A percentile compares a stretch with the other conserved stretches of the same genome.
Evolutionary conservation across 1,140 invertebrate species (phyloP).

Genomic region (Rhynchophorus ferrugineus): DNA sequence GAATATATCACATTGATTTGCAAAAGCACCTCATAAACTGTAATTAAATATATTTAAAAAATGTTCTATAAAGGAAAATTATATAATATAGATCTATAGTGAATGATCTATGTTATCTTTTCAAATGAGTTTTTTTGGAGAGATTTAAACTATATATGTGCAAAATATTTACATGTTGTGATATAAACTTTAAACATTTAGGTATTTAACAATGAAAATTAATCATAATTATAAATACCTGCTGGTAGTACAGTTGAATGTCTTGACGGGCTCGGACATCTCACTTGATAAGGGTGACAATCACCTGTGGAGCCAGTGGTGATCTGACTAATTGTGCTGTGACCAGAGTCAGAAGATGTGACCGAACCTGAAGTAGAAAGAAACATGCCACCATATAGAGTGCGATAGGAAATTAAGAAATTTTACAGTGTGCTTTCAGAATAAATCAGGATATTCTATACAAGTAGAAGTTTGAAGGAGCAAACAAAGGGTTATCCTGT

Average conservation of each 20-base stretch:
- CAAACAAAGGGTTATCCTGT: too few relatives aligned
- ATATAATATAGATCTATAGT: too few relatives aligned
- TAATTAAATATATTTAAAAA: too few relatives aligned
- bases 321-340: conserved; percentile 39
- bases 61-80: too few relatives aligned
- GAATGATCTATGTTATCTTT: too few relatives aligned
- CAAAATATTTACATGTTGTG: not conserved
- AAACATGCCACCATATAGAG: conserved; percentile 21
- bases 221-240: conserved; percentile 36
- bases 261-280: conserved; percentile 38
- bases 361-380: conserved; percentile 36
- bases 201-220: too few relatives aligned
- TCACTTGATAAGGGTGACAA: conserved; percentile 32
- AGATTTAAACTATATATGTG: not conserved
- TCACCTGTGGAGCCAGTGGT: conserved; percentile 32
- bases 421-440: too few relatives aligned
- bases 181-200: not conserved
- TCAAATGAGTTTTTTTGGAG: too few relatives aligned
- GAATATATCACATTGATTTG: too few relatives aligned
- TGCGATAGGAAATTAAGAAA: conserved; percentile 2
- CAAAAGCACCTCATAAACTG: too few relatives aligned
- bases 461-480: too few relatives aligned
- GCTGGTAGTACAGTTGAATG: conserved; percentile 35
- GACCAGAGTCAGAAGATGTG: conserved; percentile 40
- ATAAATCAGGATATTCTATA: too few relatives aligned